phyloP scores from a whole-genome alignment of 2,888 invertebrate genomes.

The Lissonota sp. region DNA sequence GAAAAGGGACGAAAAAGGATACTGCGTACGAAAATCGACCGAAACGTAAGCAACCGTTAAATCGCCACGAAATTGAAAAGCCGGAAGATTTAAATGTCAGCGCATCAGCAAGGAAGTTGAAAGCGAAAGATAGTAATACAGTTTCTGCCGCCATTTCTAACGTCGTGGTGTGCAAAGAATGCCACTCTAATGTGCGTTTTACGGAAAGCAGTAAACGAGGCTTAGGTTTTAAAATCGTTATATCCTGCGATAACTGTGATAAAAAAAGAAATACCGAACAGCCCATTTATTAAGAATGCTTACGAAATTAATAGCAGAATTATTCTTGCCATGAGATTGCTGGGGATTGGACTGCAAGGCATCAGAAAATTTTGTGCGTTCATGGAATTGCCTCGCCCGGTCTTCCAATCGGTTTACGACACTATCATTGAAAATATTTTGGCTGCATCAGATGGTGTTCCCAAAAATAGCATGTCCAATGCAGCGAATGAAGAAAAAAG shows the following conservation, averaged over 20 bases:
- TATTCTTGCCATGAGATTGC: conserved; percentile 20
- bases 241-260: conserved; percentile 54
- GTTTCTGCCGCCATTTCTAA: not conserved
- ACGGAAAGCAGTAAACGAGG: not conserved
- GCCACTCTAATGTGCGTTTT: not conserved
- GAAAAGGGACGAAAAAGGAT: no score
- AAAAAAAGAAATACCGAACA: conserved; percentile 58
- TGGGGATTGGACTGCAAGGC: conserved; percentile 20
- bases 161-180: conserved; percentile 4
- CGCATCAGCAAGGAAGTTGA: conserved; percentile 28
- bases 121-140: not conserved
- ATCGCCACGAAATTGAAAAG: conserved; percentile 18
- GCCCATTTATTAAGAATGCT: conserved; percentile 50
- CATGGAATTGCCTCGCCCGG: conserved; percentile 19
- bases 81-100: conserved; percentile 42
- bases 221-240: conserved; percentile 28
- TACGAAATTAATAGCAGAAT: conserved; percentile 61
- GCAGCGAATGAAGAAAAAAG: conserved; percentile 14
- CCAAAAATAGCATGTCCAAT: not conserved
- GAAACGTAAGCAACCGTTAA: conserved; percentile 23
- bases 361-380: conserved; percentile 28
- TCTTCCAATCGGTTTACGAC: conserved; percentile 18
- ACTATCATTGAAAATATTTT: not conserved
- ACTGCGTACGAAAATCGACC: no score
- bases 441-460: not conserved